phyloP scores from a whole-genome alignment of 2,113 vertebrate species.

The Lontra canadensis region DNA sequence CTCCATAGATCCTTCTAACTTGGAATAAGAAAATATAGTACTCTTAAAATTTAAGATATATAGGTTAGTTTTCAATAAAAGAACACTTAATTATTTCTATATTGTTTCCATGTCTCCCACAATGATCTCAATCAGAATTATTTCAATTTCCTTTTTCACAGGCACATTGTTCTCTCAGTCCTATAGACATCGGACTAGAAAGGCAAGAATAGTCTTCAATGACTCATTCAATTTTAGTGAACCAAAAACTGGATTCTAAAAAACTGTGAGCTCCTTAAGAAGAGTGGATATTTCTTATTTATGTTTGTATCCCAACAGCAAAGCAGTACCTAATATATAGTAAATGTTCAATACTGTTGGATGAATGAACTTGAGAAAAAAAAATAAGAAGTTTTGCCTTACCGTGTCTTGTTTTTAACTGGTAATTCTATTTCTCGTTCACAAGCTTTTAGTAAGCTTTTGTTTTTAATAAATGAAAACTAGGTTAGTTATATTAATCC shows the following conservation, averaged over 20 bases:
- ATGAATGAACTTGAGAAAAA: neutral
- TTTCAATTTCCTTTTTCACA: conserved; percentile 32
- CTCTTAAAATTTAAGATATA: conserved; percentile 53
- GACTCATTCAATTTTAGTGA: conserved; percentile 15
- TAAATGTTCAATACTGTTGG: neutral
- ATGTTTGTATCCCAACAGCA: neutral
- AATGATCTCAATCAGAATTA: neutral
- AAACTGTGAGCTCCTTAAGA: neutral
- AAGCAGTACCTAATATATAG: neutral
- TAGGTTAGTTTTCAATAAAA: conserved; percentile 25
- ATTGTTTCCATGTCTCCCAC: conserved; percentile 3
- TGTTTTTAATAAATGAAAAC: conserved; percentile 48
- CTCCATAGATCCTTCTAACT: neutral
- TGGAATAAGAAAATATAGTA: conserved; percentile 44
- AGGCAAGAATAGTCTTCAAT: conserved; percentile 11
- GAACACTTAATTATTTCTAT: neutral
- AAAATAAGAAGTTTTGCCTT: conserved; percentile 20
- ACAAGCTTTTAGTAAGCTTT: neutral
- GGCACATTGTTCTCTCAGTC: neutral
- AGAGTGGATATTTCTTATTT: neutral
- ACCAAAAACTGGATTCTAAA: conserved; percentile 31
- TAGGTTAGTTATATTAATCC: neutral
- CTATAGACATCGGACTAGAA: conserved; percentile 1
- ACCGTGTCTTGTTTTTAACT: neutral
- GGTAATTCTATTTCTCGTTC: conserved; percentile 29